Conservation (phyloP, 2,797 vertebrate species). For the Philypnodon macrostomus region DNA sequence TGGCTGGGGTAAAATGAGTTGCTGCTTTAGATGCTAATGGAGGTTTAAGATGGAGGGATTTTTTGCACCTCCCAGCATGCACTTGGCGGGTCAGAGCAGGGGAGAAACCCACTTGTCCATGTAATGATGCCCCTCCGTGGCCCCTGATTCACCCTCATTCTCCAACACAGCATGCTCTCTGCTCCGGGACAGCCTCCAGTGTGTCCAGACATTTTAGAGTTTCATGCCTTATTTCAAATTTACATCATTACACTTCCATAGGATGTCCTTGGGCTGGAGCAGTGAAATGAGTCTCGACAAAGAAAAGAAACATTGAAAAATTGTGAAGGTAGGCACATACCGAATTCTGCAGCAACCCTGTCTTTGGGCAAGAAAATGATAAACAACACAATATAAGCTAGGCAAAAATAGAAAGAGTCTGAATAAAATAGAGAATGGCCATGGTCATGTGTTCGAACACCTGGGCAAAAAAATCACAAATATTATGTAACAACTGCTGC, state of each 20-base stretch:
- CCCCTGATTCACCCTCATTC: slow-evolving; percentile 12
- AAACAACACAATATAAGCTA: neutral
- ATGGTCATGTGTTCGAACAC: too few species aligned
- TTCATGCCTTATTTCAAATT: slow-evolving; percentile 32
- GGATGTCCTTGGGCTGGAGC: slow-evolving; percentile 16
- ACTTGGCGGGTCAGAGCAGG: slow-evolving; percentile 4
- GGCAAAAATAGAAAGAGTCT: neutral
- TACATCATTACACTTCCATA: slow-evolving; percentile 24
- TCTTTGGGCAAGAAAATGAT: slow-evolving; percentile 3
- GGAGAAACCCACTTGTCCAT: slow-evolving; percentile 4
- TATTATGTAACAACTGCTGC: too few species aligned
- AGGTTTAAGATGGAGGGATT: neutral
- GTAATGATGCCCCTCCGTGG: slow-evolving; percentile 1
- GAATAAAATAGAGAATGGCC: neutral
- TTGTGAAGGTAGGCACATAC: neutral
- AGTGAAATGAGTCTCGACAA: slow-evolving; percentile 19
- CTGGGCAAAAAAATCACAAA: too few species aligned
- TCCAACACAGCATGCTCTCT: slow-evolving; percentile 2
- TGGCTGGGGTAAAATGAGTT: neutral
- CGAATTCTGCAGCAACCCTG: neutral
- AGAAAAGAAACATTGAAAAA: slow-evolving; percentile 1
- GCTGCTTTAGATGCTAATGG: neutral
- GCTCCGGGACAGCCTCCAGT: neutral
- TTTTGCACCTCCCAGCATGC: slow-evolving; percentile 5
- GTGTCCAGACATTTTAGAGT: slow-evolving; percentile 13